Evolutionary conservation across 2,113 vertebrate species (phyloP).

Genomic region (Baryphthengus martii): DNA sequence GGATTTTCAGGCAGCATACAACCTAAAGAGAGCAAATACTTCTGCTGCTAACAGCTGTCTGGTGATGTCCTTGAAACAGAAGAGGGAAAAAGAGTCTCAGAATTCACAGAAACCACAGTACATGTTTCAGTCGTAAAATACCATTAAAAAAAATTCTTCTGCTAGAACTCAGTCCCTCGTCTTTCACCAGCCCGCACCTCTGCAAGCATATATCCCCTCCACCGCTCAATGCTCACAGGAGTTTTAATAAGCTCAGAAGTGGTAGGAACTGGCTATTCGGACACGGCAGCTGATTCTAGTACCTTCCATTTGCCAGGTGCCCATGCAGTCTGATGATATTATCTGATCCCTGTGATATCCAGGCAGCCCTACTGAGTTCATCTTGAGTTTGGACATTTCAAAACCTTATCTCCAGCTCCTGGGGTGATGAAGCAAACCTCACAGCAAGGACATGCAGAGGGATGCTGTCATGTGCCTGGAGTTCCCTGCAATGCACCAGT

Average conservation of each 20-base stretch:
- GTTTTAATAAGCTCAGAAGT: not conserved
- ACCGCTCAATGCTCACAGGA: not conserved
- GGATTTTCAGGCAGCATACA: not conserved
- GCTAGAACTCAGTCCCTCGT: not conserved
- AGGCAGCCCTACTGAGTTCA: not conserved
- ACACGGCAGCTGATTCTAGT: not conserved
- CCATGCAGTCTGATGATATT: not conserved
- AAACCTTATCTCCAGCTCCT: not conserved
- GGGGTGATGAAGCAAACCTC: not conserved
- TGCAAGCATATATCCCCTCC: accelerated
- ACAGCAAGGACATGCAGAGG: not conserved
- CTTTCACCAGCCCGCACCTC: not conserved
- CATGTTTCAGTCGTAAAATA: not conserved
- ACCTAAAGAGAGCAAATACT: not conserved
- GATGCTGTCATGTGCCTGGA: not conserved
- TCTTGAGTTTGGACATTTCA: not conserved
- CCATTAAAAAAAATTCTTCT: not conserved
- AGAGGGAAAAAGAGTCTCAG: not conserved
- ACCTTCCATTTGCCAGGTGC: not conserved
- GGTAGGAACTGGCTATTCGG: not conserved
- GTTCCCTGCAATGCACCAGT: constrained; percentile 6
- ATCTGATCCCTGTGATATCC: not conserved
- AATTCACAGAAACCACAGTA: not conserved
- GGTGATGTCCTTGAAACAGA: not conserved
- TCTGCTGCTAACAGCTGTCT: not conserved